phyloP scores from a whole-genome alignment of 2,888 invertebrate genomes.

The Seira sanloemensis region DNA sequence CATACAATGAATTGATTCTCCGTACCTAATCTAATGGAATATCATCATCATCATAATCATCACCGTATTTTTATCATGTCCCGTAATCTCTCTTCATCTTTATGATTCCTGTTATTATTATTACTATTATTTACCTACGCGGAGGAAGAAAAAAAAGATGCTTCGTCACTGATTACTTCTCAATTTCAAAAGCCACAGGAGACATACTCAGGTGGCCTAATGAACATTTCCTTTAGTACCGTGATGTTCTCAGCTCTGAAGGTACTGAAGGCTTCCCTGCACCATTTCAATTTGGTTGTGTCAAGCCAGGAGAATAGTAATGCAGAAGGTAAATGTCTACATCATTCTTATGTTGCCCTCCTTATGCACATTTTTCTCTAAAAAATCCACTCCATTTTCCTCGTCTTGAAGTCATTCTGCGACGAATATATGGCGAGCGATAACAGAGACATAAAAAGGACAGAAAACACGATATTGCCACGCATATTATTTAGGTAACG shows the following conservation, averaged over 20 bases:
- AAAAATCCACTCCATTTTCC: neutral
- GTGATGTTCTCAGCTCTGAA: too few species aligned
- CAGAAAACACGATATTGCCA: neutral
- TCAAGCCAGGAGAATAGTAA: too few species aligned
- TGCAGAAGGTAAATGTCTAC: too few species aligned
- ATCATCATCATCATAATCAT: neutral
- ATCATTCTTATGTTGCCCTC: too few species aligned
- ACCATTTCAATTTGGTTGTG: too few species aligned
- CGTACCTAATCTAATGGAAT: neutral
- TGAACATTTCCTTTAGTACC: neutral
- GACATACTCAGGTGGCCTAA: slow-evolving; percentile 16
- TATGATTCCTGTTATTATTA: neutral
- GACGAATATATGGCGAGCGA: neutral
- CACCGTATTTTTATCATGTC: neutral
- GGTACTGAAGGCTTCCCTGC: too few species aligned
- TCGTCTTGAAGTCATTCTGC: too few species aligned
- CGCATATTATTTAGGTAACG: neutral
- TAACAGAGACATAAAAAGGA: neutral
- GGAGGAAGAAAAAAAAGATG: neutral
- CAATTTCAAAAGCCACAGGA: slow-evolving; percentile 46
- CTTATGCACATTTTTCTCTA: neutral
- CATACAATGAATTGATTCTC: neutral
- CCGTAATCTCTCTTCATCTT: neutral
- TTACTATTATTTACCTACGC: neutral
- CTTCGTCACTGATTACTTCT: neutral